Evolutionary conservation across 2,113 vertebrate genomes (phyloP).

Genomic region (Chaetorhynchus papuensis): DNA sequence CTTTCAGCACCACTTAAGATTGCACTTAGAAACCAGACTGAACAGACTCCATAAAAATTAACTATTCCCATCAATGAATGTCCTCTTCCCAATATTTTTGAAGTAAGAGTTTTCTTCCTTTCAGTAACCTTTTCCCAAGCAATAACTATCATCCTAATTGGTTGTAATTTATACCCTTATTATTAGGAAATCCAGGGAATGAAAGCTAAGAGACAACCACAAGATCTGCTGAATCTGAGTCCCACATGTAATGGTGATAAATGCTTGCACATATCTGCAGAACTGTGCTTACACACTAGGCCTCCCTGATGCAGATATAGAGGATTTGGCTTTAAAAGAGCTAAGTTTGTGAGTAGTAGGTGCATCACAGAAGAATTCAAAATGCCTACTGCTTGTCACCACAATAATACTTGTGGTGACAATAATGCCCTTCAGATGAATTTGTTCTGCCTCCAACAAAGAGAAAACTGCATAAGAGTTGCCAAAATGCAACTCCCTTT

Average conservation of each 20-base stretch:
- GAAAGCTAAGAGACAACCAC: not conserved
- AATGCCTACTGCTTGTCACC: not conserved
- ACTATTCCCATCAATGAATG: not conserved
- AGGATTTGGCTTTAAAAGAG: not conserved
- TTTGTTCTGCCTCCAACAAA: not conserved
- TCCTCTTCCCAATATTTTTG: not conserved
- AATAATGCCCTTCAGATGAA: not conserved
- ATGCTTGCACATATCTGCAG: not conserved
- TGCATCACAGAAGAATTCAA: not conserved
- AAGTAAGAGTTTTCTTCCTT: not conserved
- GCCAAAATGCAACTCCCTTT: not conserved
- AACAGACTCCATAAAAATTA: constrained; percentile 10
- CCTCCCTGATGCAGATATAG: not conserved
- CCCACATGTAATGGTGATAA: not conserved
- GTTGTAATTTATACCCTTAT: not conserved
- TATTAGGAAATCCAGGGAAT: not conserved
- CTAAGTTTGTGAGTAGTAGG: not conserved
- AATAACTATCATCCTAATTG: not conserved
- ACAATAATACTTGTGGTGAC: not conserved
- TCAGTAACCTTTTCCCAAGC: not conserved
- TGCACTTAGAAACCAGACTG: constrained; percentile 11
- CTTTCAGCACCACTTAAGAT: constrained; percentile 32
- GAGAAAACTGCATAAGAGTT: not conserved
- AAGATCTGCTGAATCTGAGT: not conserved
- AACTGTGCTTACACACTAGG: not conserved